Conservation (phyloP, 1,140 invertebrate species). For the Choristoneura fumiferana region DNA sequence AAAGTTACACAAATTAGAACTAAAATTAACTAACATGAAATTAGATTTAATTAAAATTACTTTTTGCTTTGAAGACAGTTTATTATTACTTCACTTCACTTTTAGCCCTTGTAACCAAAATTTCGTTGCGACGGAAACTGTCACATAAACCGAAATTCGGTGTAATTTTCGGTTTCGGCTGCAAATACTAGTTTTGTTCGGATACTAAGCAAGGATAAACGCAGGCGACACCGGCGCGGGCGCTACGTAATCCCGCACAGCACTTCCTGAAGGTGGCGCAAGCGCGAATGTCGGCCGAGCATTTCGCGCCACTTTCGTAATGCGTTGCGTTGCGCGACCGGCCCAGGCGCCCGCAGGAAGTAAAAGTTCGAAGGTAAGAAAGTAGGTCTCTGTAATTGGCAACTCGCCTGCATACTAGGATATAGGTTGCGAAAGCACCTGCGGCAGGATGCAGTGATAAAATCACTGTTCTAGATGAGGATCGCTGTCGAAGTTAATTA, state of each 20-base stretch:
- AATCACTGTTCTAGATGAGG: constrained; percentile 32
- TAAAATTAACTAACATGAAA: too few species aligned
- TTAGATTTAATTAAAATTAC: too few species aligned
- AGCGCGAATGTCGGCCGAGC: constrained; percentile 76
- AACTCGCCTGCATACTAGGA: constrained; percentile 69
- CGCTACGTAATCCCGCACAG: constrained; percentile 70
- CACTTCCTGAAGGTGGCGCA: constrained; percentile 76
- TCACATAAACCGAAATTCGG: too few species aligned
- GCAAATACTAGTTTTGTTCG: too few species aligned
- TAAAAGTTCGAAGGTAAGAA: constrained; percentile 79
- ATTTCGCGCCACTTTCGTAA: constrained; percentile 77
- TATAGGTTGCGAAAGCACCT: constrained; percentile 64
- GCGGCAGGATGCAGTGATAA: constrained; percentile 37
- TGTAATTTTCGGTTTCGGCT: too few species aligned
- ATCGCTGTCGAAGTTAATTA: constrained; percentile 5
- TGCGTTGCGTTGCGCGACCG: constrained; percentile 72
- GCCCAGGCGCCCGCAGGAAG: constrained; percentile 73
- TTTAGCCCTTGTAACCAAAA: too few species aligned
- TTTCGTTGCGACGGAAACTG: too few species aligned
- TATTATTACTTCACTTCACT: too few species aligned
- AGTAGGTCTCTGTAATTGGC: constrained; percentile 77
- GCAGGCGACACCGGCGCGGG: constrained; percentile 29
- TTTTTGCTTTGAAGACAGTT: too few species aligned
- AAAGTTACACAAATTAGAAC: too few species aligned
- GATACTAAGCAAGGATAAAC: constrained; percentile 3